Evolutionary conservation across 2,888 invertebrate species (phyloP), one percentile per base, ranked within the genome.

Genomic region (Limnephilus marmoratus): DNA sequence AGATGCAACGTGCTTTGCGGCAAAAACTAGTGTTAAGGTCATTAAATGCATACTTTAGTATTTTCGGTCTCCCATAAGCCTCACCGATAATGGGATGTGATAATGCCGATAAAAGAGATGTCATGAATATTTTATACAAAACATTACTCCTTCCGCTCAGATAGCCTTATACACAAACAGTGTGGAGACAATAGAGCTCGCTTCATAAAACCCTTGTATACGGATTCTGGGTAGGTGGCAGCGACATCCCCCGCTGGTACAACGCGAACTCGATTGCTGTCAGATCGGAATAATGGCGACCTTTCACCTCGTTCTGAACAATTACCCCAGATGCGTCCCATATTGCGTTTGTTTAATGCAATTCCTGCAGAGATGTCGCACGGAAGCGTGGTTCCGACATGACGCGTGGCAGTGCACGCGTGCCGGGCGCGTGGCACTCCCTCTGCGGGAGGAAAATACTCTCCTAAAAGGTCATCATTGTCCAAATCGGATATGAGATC

Each of bases 331-430:
- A 87, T 53, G 53, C 53, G 87, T 80, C 88, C 41, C 88, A 41
- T 89, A 37, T 89, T 80, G 88, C 88, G 80, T 34, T 89, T 89
- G 88, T 89, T 89, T 89, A 37, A 37, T 41, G 88, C 88, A 81
- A 89, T 81, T 89, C 81, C 88, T 89, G 2, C 81, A 31, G 88
- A 80, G 80, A 68, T 53, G 34, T 80, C 37, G 87, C 88, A 29
- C 49, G 85, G 45, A 45, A 86, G 86, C 86, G 86, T 45, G 86
- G 41, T 80, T 68, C 80, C 88, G 88, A 81, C 80, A 81, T 18
- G 53, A 45, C 86, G 49, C 86, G 86, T n/a, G 68, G 68, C 68
- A 68, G 9, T 68, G 86, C 68, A 12, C 34, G 88, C 86, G 86
- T 45, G 86, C 34, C 18, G 24, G 29, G 87, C 80, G 81, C 80